Conservation (phyloP, 2,888 invertebrate species). For the Epinotia nisella region DNA sequence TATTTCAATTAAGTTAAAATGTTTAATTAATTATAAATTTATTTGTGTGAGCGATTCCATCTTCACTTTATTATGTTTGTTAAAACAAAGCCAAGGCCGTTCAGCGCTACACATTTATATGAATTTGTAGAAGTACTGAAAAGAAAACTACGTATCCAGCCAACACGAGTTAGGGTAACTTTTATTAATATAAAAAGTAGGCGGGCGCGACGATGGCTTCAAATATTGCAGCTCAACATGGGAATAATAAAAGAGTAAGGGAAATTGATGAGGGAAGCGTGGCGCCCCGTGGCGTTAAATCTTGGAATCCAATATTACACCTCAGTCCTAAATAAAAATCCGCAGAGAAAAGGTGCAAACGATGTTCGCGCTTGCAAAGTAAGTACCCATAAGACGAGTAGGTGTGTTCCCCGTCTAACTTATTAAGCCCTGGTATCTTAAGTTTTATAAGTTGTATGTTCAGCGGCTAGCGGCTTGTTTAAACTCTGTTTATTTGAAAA, state of each 20-base stretch:
- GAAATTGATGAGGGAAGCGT: constrained; percentile 48
- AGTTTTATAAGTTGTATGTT: constrained; percentile 21
- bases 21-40: too few relatives aligned
- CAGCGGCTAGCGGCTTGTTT: not conserved
- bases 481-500: not conserved
- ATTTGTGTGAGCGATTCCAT: too few relatives aligned
- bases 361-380: constrained; percentile 40
- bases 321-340: constrained; percentile 44
- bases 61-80: not conserved
- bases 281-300: constrained; percentile 43
- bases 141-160: constrained; percentile 24
- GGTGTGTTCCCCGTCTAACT: constrained; percentile 13
- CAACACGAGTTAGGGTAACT: constrained; percentile 40
- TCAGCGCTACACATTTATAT: constrained; percentile 5
- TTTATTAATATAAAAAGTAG: constrained; percentile 45
- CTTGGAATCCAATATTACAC: constrained; percentile 45
- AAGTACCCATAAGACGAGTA: constrained; percentile 13
- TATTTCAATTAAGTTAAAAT: too few relatives aligned
- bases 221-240: constrained; percentile 45
- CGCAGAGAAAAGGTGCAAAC: constrained; percentile 41
- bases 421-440: constrained; percentile 26
- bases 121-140: constrained; percentile 20
- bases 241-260: constrained; percentile 49
- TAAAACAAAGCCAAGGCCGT: not conserved
- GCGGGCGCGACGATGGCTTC: constrained; percentile 41